A percentile compares a stretch with the other conserved stretches of the same genome.
Conservation (phyloP, 2,888 invertebrate genomes). For the Oscheius myriophilus region DNA sequence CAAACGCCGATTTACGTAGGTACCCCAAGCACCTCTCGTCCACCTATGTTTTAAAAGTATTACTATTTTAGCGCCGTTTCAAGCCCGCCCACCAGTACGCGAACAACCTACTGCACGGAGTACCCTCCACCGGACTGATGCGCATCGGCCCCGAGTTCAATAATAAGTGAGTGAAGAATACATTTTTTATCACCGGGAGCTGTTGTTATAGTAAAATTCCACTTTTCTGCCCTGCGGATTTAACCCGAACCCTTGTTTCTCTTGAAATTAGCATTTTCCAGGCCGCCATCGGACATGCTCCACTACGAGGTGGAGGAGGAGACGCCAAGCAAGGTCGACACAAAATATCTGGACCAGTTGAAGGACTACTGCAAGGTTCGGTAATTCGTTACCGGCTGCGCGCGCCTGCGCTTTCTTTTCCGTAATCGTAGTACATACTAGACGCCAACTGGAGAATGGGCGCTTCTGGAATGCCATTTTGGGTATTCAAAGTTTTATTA, state of each 20-base stretch:
- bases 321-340: constrained; percentile 37
- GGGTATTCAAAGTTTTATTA: too few species aligned
- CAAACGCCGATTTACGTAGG: neutral
- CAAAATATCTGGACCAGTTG: constrained; percentile 45
- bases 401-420: too few species aligned
- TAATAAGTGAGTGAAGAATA: constrained; percentile 28
- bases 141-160: constrained; percentile 45
- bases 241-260: too few species aligned
- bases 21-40: too few species aligned
- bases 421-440: too few species aligned
- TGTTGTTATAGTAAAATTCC: constrained; percentile 1
- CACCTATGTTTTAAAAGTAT: neutral
- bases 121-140: constrained; percentile 53
- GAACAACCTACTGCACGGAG: constrained; percentile 52
- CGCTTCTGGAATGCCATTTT: too few species aligned
- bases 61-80: constrained; percentile 39
- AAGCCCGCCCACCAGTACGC: constrained; percentile 46
- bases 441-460: too few species aligned
- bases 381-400: neutral
- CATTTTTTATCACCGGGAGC: too few species aligned
- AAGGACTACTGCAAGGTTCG: constrained; percentile 37
- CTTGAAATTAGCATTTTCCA: constrained; percentile 27
- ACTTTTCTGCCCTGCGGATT: too few species aligned
- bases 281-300: constrained; percentile 44
- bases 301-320: constrained; percentile 35